A percentile compares a stretch with the other conserved stretches of the same genome.
Evolutionary conservation across 2,888 invertebrate species (phyloP).

Genomic region (Serrognathus titanus): DNA sequence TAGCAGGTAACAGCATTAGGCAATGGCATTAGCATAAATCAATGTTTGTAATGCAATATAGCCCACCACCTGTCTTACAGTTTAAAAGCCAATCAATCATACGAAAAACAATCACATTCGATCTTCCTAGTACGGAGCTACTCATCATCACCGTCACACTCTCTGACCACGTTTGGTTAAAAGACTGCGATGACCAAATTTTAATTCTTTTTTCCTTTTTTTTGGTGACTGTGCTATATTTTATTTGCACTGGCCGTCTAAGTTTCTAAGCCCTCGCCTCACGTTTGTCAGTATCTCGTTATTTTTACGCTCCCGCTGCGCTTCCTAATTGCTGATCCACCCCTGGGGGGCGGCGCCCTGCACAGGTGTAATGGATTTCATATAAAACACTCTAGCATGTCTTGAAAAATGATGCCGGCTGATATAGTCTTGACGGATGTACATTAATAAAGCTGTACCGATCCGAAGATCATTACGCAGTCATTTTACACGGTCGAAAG

Average conservation of each 20-base stretch:
- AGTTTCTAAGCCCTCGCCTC: background rate
- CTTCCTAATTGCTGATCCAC: constrained; percentile 4
- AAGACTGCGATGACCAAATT: too few species aligned
- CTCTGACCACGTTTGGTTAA: background rate
- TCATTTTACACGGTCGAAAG: background rate
- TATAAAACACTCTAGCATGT: constrained; percentile 33
- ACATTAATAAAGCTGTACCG: constrained; percentile 30
- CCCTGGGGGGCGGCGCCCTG: constrained; percentile 28
- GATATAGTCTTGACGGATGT: constrained; percentile 19
- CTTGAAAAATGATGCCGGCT: constrained; percentile 31
- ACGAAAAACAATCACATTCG: constrained; percentile 9
- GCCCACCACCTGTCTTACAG: constrained; percentile 33
- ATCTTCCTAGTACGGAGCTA: background rate
- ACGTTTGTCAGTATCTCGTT: background rate
- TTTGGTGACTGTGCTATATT: too few species aligned
- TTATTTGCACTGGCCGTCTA: background rate
- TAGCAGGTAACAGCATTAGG: constrained; percentile 13
- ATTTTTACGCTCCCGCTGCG: constrained; percentile 6
- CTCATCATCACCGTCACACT: constrained; percentile 3
- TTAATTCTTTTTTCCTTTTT: too few species aligned
- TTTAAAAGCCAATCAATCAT: constrained; percentile 36
- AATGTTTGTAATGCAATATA: constrained; percentile 33
- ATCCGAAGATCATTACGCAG: background rate
- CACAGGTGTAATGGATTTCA: constrained; percentile 41
- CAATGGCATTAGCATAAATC: constrained; percentile 33